These are phyloP conservation scores for Melanogrammus aeglefinus DNA, from an alignment of 2,797 vertebrate genomes.

Conservation along the genomic window DNA sequence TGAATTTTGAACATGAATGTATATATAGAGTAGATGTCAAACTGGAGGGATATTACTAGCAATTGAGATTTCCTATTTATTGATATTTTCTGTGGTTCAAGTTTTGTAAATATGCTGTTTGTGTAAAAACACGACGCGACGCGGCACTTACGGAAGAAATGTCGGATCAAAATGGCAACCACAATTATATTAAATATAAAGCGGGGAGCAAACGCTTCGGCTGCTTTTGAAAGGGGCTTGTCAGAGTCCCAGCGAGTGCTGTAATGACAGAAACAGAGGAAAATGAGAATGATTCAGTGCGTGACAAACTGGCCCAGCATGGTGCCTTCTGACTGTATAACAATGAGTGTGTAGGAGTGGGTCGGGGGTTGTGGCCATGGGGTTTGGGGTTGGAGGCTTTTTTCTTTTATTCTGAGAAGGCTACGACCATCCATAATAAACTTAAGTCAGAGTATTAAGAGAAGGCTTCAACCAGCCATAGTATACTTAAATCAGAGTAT, in stretches of 20 bases:
- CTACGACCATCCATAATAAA: slow-evolving; percentile 58
- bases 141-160: background rate
- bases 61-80: background rate
- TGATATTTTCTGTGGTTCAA: background rate
- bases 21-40: too few relatives aligned
- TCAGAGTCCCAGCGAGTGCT: slow-evolving; percentile 47
- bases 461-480: slow-evolving; percentile 53
- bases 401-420: too few relatives aligned
- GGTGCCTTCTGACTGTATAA: slow-evolving; percentile 59
- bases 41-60: background rate
- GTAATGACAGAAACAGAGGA: slow-evolving; percentile 52
- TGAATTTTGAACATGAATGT: too few relatives aligned
- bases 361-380: too few relatives aligned
- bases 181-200: slow-evolving; percentile 39
- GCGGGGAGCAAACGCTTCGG: slow-evolving; percentile 57
- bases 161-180: background rate
- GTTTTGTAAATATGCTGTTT: background rate
- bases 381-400: too few relatives aligned
- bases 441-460: too few relatives aligned
- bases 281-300: slow-evolving; percentile 44
- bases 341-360: slow-evolving; percentile 29
- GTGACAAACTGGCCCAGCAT: slow-evolving; percentile 14
- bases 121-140: background rate
- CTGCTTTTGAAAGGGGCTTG: slow-evolving; percentile 16
- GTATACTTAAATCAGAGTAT: slow-evolving; percentile 11